Conservation (phyloP, 2,797 vertebrate species). For the Clarias laeviceps region DNA sequence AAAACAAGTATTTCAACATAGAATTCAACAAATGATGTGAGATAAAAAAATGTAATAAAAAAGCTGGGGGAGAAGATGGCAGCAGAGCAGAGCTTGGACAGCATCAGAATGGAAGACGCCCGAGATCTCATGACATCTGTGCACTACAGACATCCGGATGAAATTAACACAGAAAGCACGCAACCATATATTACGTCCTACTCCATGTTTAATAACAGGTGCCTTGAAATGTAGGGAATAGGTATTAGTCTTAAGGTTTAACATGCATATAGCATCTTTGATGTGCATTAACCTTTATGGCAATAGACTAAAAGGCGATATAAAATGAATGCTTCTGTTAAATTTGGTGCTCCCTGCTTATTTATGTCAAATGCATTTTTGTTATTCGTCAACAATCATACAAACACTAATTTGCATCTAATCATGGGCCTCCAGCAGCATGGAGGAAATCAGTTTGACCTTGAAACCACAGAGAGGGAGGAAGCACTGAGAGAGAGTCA, state of each 20-base stretch:
- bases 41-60: slow-evolving; percentile 5
- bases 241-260: neutral
- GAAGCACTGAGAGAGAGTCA: slow-evolving; percentile 14
- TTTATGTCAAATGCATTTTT: neutral
- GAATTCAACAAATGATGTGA: neutral
- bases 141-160: slow-evolving; percentile 19
- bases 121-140: slow-evolving; percentile 16
- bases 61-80: neutral
- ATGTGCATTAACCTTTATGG: neutral
- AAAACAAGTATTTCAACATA: neutral
- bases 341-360: neutral
- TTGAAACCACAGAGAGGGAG: slow-evolving; percentile 53
- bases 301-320: neutral
- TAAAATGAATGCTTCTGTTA: neutral
- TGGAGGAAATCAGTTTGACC: slow-evolving; percentile 56
- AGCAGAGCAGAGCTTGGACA: neutral
- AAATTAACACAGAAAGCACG: neutral
- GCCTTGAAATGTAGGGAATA: neutral
- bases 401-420: neutral
- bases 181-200: neutral
- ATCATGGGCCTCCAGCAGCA: slow-evolving; percentile 24
- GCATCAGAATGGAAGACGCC: slow-evolving; percentile 10
- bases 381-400: neutral
- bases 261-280: neutral
- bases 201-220: neutral